A percentile compares a stretch with the other conserved stretches of the same genome.
Conservation (phyloP, 1,140 invertebrate genomes). For the Holotrichia oblita region DNA sequence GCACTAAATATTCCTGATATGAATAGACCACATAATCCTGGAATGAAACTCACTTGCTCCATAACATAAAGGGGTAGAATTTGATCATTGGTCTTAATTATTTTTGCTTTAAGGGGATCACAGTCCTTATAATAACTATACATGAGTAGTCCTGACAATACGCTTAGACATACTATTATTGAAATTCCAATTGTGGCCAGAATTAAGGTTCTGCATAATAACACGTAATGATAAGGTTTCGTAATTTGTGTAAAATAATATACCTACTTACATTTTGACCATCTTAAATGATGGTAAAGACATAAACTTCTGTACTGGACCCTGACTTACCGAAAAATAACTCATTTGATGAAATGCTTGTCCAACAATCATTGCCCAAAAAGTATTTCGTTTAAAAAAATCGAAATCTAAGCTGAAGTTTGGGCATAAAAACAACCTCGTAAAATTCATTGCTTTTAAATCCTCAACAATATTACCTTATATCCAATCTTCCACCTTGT, state of each 20-base stretch:
- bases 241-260: neutral
- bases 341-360: constrained; percentile 67
- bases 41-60: constrained; percentile 64
- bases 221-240: neutral
- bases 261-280: constrained; percentile 62
- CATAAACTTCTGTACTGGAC: constrained; percentile 70
- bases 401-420: constrained; percentile 67
- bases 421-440: neutral
- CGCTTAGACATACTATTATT: constrained; percentile 62
- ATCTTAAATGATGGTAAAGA: constrained; percentile 64
- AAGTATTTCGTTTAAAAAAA: constrained; percentile 65
- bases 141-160: constrained; percentile 74
- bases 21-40: constrained; percentile 74
- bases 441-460: neutral
- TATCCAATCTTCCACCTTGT: constrained; percentile 31
- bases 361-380: constrained; percentile 69
- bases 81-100: constrained; percentile 63
- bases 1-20: constrained; percentile 76
- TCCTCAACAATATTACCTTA: neutral
- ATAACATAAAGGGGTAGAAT: constrained; percentile 70
- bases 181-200: constrained; percentile 56
- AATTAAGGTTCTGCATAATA: neutral
- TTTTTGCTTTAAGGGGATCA: constrained; percentile 71
- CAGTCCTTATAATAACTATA: constrained; percentile 78
- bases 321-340: constrained; percentile 67